A percentile compares a stretch with the other conserved stretches of the same genome.
phyloP scores from a whole-genome alignment of 2,888 invertebrate species.

The Yponomeuta plumbellus region DNA sequence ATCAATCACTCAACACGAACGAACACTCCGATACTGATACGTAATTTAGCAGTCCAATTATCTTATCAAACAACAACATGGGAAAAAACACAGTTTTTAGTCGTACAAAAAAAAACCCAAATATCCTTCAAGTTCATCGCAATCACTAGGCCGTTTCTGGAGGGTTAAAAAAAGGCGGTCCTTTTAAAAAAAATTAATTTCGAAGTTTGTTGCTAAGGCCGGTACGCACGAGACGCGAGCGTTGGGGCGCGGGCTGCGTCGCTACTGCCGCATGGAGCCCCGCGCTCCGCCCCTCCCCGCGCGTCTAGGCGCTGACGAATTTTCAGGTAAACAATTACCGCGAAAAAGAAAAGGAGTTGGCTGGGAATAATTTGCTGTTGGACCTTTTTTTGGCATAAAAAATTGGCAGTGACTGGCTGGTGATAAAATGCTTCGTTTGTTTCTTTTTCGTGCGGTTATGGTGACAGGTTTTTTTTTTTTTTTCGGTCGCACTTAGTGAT shows the following conservation, averaged over 20 bases:
- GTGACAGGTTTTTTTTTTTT: too few species aligned
- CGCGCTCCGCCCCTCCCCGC: constrained; percentile 2
- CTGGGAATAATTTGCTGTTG: neutral
- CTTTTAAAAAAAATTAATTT: neutral
- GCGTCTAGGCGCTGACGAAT: neutral
- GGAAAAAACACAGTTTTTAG: constrained; percentile 12
- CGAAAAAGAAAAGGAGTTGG: neutral
- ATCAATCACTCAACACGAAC: constrained; percentile 57
- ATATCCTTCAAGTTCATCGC: neutral
- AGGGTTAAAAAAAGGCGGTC: neutral
- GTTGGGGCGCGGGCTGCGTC: neutral
- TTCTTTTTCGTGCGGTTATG: neutral
- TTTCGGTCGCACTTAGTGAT: too few species aligned
- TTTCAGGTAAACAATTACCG: constrained; percentile 6
- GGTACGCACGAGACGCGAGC: neutral
- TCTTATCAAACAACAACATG: constrained; percentile 50
- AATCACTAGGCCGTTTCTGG: neutral
- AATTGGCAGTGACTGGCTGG: too few species aligned
- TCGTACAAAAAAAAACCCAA: constrained; percentile 46
- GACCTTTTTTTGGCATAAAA: neutral
- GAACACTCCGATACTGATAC: constrained; percentile 43
- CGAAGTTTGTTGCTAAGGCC: constrained; percentile 4
- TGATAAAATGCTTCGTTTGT: neutral
- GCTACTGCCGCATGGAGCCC: neutral
- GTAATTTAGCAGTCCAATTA: constrained; percentile 33